phyloP scores from a whole-genome alignment of 2,888 invertebrate species.

The Micoletzkya japonica region DNA sequence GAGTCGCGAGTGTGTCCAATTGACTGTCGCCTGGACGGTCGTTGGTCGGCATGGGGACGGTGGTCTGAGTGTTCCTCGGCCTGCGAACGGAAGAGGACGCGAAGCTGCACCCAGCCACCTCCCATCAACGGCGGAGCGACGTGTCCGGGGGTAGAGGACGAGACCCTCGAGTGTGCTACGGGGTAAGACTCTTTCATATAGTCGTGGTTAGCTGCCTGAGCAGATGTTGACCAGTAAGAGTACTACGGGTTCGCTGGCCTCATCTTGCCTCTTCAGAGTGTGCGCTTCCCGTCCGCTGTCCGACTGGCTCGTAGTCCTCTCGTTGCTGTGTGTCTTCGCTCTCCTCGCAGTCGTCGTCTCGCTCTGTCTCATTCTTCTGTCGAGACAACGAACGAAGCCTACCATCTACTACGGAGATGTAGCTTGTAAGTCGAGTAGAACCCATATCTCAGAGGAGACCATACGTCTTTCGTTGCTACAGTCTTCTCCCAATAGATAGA shows the following conservation, averaged over 20 bases:
- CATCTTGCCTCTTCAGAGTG: background rate
- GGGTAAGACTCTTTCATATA: conserved; percentile 1
- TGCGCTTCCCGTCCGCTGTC: conserved; percentile 8
- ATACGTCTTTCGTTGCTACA: too few species aligned
- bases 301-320: background rate
- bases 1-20: conserved; percentile 6
- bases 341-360: conserved; percentile 6
- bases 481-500: too few species aligned
- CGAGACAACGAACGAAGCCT: background rate
- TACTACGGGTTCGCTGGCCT: background rate
- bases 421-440: background rate
- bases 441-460: too few species aligned
- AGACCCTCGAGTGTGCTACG: background rate
- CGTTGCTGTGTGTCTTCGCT: background rate
- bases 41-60: conserved; percentile 10
- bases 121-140: conserved; percentile 9
- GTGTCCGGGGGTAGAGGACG: background rate
- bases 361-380: conserved; percentile 11
- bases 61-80: conserved; percentile 8
- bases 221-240: too few species aligned
- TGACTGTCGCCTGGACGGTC: conserved; percentile 5
- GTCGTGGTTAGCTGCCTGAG: background rate
- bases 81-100: background rate
- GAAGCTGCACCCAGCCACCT: background rate
- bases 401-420: conserved; percentile 17